Conservation (phyloP, 2,797 vertebrate genomes). For the Eospalax fontanierii region DNA sequence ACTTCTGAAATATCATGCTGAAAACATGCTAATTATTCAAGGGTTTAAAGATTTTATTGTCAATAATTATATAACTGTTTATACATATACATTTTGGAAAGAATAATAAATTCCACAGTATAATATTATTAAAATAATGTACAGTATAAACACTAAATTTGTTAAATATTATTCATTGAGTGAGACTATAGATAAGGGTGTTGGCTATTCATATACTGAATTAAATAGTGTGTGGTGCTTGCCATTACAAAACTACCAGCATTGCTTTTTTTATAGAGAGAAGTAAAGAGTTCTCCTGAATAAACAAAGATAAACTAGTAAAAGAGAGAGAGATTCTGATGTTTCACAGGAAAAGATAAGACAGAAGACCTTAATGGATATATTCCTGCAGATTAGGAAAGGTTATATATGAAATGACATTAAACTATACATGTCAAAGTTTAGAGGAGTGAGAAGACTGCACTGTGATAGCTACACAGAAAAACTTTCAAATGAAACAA, state of each 20-base stretch:
- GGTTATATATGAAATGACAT: no score
- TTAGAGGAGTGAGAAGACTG: no score
- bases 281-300: not conserved
- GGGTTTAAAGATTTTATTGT: not conserved
- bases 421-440: no score
- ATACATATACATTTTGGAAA: not conserved
- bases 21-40: not conserved
- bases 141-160: not conserved
- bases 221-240: not conserved
- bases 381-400: no score
- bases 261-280: not conserved
- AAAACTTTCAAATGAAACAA: not conserved
- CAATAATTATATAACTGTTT: not conserved
- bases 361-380: not conserved
- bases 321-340: not conserved
- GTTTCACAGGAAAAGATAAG: not conserved
- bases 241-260: not conserved
- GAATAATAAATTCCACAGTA: not conserved
- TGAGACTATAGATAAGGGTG: not conserved
- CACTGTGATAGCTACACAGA: no score
- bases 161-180: not conserved
- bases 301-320: not conserved
- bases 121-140: not conserved
- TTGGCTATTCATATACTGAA: not conserved
- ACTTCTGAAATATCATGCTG: not conserved